phyloP scores from a whole-genome alignment of 2,888 invertebrate species.

The Epirrita christyi region DNA sequence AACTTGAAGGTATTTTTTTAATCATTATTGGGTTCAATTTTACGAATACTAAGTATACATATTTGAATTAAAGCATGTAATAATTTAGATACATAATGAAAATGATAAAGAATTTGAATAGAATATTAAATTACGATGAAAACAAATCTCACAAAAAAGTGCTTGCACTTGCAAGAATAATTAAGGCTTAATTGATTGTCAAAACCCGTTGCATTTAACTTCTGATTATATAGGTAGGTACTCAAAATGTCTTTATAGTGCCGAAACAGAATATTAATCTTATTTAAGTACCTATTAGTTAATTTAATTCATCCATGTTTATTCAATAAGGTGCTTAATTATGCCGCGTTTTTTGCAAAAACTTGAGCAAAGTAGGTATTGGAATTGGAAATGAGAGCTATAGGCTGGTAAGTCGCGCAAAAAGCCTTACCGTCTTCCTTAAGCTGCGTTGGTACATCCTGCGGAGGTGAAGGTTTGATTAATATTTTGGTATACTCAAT shows the following conservation, averaged over 20 bases:
- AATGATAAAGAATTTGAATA: too few relatives aligned
- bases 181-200: too few relatives aligned
- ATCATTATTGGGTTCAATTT: too few relatives aligned
- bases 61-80: too few relatives aligned
- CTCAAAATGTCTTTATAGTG: not conserved
- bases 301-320: conserved; percentile 19
- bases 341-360: conserved; percentile 16
- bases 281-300: not conserved
- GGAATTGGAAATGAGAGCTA: conserved; percentile 20
- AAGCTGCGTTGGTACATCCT: conserved; percentile 21
- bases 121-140: too few relatives aligned
- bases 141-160: too few relatives aligned
- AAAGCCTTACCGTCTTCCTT: conserved; percentile 21
- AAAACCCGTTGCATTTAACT: not conserved
- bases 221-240: too few relatives aligned
- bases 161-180: too few relatives aligned
- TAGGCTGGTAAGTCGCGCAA: conserved; percentile 14
- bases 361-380: conserved; percentile 14
- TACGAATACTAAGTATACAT: too few relatives aligned
- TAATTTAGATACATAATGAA: too few relatives aligned
- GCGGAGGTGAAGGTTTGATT: conserved; percentile 14
- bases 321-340: conserved; percentile 15
- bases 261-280: conserved; percentile 6
- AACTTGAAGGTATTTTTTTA: too few relatives aligned
- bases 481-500: not conserved